Evolutionary conservation across 2,888 invertebrate species (phyloP).

Genomic region (Troides aeacus): DNA sequence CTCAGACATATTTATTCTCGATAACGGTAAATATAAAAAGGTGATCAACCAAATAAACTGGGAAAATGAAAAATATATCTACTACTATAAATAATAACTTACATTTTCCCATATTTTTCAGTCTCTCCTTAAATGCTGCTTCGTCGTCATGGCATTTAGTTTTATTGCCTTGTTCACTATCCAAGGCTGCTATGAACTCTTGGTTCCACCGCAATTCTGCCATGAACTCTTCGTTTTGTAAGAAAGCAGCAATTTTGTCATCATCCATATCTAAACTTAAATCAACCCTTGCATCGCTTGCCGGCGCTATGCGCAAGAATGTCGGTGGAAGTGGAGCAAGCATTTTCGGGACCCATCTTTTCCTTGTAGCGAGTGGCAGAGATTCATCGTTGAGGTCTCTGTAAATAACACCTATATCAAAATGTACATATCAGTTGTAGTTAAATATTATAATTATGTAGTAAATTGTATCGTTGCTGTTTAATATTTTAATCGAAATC

Average conservation of each 20-base stretch:
- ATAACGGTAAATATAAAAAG: no score
- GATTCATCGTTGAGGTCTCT: slow-evolving; percentile 70
- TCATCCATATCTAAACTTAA: slow-evolving; percentile 86
- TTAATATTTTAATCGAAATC: neutral
- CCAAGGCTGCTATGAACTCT: slow-evolving; percentile 91
- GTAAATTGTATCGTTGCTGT: neutral
- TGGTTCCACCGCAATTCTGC: slow-evolving; percentile 91
- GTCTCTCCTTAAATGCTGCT: slow-evolving; percentile 87
- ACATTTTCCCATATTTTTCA: slow-evolving; percentile 91
- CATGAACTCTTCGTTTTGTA: slow-evolving; percentile 95
- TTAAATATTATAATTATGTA: neutral
- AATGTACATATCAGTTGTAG: slow-evolving; percentile 19
- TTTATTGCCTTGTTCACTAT: slow-evolving; percentile 84
- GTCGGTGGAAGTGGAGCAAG: slow-evolving; percentile 88
- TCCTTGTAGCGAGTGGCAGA: slow-evolving; percentile 65
- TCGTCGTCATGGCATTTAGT: slow-evolving; percentile 80
- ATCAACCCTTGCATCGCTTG: slow-evolving; percentile 72
- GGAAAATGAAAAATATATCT: neutral
- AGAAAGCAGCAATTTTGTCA: slow-evolving; percentile 90
- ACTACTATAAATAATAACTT: slow-evolving; percentile 42
- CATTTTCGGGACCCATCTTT: slow-evolving; percentile 89
- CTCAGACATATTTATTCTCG: no score
- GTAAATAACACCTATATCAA: slow-evolving; percentile 39
- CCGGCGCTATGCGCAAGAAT: slow-evolving; percentile 84
- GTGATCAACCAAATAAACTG: no score